Percentiles rank a stretch among this genome's conserved stretches.
Evolutionary conservation across 2,888 invertebrate species (phyloP).

Genomic region (Lamellibrachia columna): DNA sequence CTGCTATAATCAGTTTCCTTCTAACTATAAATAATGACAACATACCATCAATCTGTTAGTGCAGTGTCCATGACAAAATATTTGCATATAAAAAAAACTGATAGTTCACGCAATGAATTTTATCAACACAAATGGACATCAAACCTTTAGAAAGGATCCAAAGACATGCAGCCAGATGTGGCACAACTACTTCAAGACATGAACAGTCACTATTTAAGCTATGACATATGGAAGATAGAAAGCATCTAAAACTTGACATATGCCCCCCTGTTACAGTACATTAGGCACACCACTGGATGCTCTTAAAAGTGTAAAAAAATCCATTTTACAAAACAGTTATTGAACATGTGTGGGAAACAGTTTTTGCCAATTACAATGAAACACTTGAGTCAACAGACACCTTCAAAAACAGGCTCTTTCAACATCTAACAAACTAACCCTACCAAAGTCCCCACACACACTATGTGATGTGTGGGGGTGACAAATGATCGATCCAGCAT

Average conservation of each 20-base stretch:
- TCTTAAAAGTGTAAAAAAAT: background rate
- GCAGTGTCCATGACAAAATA: background rate
- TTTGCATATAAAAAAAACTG: background rate
- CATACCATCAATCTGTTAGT: background rate
- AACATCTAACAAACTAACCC: too few species aligned
- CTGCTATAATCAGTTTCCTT: too few species aligned
- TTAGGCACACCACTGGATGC: background rate
- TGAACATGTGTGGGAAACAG: background rate
- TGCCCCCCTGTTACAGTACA: background rate
- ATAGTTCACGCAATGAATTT: background rate
- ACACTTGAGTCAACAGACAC: background rate
- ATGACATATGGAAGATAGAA: background rate
- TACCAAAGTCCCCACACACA: background rate
- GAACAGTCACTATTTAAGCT: background rate
- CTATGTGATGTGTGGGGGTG: background rate
- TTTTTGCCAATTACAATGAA: background rate
- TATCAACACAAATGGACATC: background rate
- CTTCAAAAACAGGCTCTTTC: background rate
- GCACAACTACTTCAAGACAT: background rate
- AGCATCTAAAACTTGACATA: background rate
- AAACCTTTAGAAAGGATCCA: background rate
- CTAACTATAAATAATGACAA: background rate
- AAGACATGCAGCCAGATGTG: background rate
- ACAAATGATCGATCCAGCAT: background rate
- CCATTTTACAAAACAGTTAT: background rate